phyloP scores from a whole-genome alignment of 2,113 vertebrate species.

The Calyptomena viridis region DNA sequence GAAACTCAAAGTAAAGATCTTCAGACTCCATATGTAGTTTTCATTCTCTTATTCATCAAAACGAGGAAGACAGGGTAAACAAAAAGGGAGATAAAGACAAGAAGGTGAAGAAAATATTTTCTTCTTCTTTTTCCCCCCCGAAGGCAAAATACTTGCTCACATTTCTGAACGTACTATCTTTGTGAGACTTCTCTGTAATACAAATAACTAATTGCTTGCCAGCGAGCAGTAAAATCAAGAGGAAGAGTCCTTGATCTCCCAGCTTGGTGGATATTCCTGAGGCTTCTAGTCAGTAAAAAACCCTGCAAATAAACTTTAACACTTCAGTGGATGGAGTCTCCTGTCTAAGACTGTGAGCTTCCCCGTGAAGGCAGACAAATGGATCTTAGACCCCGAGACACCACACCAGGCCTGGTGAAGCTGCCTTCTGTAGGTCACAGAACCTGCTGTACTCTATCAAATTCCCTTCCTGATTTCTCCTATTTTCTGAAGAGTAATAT shows the following conservation, averaged over 20 bases:
- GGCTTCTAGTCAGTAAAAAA: not conserved
- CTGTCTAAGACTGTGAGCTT: accelerated
- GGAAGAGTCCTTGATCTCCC: conserved; percentile 43
- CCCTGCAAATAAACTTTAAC: conserved; percentile 3
- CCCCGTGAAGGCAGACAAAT: not conserved
- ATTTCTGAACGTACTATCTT: not conserved
- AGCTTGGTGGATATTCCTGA: conserved; percentile 16
- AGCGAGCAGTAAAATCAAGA: not conserved
- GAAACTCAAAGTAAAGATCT: conserved; percentile 16
- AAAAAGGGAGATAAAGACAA: conserved; percentile 7
- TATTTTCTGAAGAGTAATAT: not conserved
- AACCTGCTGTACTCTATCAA: accelerated
- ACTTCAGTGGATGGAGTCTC: not conserved
- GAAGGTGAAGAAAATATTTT: conserved; percentile 45
- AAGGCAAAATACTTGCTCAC: conserved; percentile 25
- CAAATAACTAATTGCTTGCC: conserved; percentile 55
- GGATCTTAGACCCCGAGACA: not conserved
- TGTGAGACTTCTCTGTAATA: conserved; percentile 18
- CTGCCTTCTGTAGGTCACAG: not conserved
- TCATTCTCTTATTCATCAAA: conserved; percentile 32
- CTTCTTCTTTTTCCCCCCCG: not conserved
- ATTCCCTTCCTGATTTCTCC: not conserved
- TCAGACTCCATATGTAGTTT: conserved; percentile 17
- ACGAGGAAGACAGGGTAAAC: conserved; percentile 5
- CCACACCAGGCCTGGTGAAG: not conserved